A percentile compares a stretch with the other conserved stretches of the same genome.
phyloP scores from a whole-genome alignment of 2,888 invertebrate species.

The Microctonus hyperodae region DNA sequence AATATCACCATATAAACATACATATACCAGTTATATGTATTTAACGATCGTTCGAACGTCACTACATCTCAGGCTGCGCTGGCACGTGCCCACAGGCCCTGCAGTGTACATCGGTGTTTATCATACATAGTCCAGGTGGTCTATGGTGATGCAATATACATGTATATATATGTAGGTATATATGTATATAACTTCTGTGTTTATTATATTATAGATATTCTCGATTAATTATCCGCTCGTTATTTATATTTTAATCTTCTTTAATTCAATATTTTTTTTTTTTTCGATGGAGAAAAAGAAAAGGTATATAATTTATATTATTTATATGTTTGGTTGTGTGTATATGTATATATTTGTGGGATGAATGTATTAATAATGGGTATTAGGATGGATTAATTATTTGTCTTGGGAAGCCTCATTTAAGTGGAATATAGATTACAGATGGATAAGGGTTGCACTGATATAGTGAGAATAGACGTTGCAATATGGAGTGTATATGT shows the following conservation, averaged over 20 bases:
- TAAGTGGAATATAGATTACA: slow-evolving; percentile 13
- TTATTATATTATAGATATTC: neutral
- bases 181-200: neutral
- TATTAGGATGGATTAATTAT: neutral
- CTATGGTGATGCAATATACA: neutral
- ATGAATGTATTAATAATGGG: neutral
- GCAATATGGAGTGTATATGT: neutral
- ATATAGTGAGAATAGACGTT: slow-evolving; percentile 24
- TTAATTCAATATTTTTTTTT: neutral
- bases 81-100: slow-evolving; percentile 25
- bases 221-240: neutral
- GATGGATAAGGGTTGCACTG: slow-evolving; percentile 13
- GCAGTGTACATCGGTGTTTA: neutral
- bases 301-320: too few species aligned
- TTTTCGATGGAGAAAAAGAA: neutral
- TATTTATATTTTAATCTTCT: neutral
- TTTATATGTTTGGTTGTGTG: too few species aligned
- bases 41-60: slow-evolving; percentile 35
- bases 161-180: too few species aligned
- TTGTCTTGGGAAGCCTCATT: neutral
- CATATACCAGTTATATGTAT: slow-evolving; percentile 22
- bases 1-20: neutral
- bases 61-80: slow-evolving; percentile 12
- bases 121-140: slow-evolving; percentile 32
- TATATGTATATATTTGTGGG: too few species aligned